phyloP scores from a whole-genome alignment of 2,113 vertebrate species.

The Oenanthe oenanthe region DNA sequence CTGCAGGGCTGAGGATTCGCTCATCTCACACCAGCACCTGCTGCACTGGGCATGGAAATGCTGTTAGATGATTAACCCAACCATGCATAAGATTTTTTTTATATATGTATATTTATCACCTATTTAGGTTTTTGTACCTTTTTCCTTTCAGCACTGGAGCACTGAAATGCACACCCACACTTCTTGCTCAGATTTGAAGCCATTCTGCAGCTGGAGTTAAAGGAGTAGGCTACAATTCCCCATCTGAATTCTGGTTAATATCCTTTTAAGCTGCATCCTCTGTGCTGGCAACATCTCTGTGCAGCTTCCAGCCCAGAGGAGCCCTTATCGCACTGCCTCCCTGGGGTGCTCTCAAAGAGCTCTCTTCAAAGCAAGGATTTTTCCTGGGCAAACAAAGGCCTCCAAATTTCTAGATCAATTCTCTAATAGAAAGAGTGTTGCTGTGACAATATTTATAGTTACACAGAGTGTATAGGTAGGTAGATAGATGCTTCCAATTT shows the following conservation, averaged over 20 bases:
- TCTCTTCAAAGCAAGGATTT: neutral
- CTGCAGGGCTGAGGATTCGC: neutral
- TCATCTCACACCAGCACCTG: rapidly evolving
- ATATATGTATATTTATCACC: neutral
- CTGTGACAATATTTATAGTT: neutral
- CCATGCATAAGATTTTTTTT: rapidly evolving
- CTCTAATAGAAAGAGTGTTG: neutral
- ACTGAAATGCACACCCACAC: rapidly evolving
- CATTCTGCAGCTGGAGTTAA: neutral
- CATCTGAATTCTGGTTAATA: neutral
- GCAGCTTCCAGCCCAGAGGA: neutral
- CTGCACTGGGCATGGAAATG: rapidly evolving
- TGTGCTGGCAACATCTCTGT: neutral
- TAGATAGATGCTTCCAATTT: neutral
- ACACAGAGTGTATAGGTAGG: neutral
- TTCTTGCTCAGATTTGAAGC: neutral
- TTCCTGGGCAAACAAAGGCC: neutral
- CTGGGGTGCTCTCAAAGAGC: neutral
- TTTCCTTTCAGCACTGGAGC: neutral
- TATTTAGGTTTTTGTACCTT: neutral
- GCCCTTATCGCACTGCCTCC: neutral
- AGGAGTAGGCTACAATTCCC: neutral
- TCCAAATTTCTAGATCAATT: neutral
- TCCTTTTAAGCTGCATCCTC: neutral
- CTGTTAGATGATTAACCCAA: neutral